Base-by-base conservation (phyloP, 2,888 invertebrate genomes). In the Oegoconia quadripuncta region DNA sequence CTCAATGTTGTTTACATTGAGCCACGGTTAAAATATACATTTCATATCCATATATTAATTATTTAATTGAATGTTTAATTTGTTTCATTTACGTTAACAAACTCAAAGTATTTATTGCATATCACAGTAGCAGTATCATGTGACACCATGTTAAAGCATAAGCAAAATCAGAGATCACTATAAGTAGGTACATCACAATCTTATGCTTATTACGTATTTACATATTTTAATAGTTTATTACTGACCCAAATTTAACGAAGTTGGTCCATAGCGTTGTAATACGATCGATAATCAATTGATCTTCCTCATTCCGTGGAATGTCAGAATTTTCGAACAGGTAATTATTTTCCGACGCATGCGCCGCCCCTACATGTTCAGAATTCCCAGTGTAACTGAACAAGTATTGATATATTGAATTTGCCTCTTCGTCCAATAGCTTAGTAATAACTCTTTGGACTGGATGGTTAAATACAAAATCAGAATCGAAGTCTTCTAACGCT, bases 201-300 rank as follows among this genome's bases (percentile, higher is more conserved):
- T n/a, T n/a, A n/a, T n/a, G n/a, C n/a, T n/a, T n/a, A n/a, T n/a
- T n/a, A n/a, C n/a, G n/a, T n/a, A n/a, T n/a, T n/a, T n/a, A n/a
- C n/a, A n/a, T n/a, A n/a, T n/a, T n/a, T n/a, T n/a, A n/a, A n/a
- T n/a, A n/a, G n/a, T n/a, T n/a, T n/a, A n/a, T n/a, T n/a, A n/a
- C n/a, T 65, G 61, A 86, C 86, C 83, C 86, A 45, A 65, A 71
- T 67, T 84, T 86, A 2, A 86, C 66, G 37, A 86, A 86, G 48
- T 86, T 84, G 0, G 75, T 48, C 86, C 86, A 86, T 39, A 86
- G 49, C 12, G 65, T 67, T 11, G 74, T 68, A 12, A 84, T 63
- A 9, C 74, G 70, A 27, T 80, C 69, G 3, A 12, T 20, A 12
- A 32, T 32, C 9, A 32, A 32, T 20, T 32, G 31, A n/a, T 32